A percentile compares a stretch with the other conserved stretches of the same genome.
Conservation (phyloP, 2,797 vertebrate genomes). For the Heteromormyrus szaboi region DNA sequence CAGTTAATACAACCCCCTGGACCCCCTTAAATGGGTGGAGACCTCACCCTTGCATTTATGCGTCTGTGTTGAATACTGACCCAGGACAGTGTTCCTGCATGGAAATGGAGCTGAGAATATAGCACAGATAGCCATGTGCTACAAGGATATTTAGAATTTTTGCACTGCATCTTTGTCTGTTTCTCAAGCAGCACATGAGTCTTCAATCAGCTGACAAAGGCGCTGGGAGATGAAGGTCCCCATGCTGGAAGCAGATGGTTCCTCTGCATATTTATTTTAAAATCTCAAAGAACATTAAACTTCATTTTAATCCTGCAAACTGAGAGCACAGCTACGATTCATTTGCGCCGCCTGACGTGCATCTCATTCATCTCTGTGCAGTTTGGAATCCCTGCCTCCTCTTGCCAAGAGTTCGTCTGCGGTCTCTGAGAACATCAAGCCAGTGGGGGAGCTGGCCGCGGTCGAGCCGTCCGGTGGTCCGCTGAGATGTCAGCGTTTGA, state of each 20-base stretch:
- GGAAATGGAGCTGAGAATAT: not conserved
- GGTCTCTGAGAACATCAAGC: conserved; percentile 21
- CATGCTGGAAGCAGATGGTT: conserved; percentile 32
- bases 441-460: conserved; percentile 24
- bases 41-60: not conserved
- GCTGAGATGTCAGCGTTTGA: conserved; percentile 18
- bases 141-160: not conserved
- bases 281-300: conserved; percentile 24
- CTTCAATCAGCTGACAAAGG: not conserved
- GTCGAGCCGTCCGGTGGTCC: not conserved
- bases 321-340: conserved; percentile 1
- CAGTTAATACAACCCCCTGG: not conserved
- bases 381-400: conserved; percentile 38
- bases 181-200: not conserved
- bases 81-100: not conserved
- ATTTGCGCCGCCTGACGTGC: conserved; percentile 36
- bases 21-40: not conserved
- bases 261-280: conserved; percentile 26
- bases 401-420: conserved; percentile 41
- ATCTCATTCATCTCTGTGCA: conserved; percentile 31
- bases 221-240: not conserved
- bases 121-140: not conserved
- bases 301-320: conserved; percentile 15
- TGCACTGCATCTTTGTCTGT: not conserved
- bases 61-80: not conserved